Evolutionary conservation across 1,140 invertebrate species (phyloP).

Genomic region (Hesperophylax magnus): DNA sequence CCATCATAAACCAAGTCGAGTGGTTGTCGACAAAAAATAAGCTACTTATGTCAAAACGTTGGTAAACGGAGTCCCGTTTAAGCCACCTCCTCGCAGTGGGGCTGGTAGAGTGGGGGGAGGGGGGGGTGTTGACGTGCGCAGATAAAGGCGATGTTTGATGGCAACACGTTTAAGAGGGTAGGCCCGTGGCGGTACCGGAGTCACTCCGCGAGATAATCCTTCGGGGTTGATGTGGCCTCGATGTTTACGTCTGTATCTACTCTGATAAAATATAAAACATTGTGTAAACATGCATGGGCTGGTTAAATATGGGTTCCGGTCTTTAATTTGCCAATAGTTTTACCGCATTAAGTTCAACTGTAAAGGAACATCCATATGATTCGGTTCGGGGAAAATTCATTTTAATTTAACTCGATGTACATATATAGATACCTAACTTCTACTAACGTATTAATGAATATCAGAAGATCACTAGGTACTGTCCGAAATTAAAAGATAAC

Average conservation of each 20-base stretch:
- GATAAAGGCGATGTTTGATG: neutral
- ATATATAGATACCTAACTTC: too few relatives aligned
- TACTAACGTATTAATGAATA: too few relatives aligned
- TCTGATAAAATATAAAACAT: slow-evolving; percentile 16
- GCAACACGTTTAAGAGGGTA: slow-evolving; percentile 10
- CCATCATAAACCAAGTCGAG: slow-evolving; percentile 35
- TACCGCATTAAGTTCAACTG: neutral
- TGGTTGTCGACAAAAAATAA: slow-evolving; percentile 32
- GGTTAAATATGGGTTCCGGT: neutral
- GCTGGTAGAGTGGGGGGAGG: too few relatives aligned
- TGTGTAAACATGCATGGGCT: slow-evolving; percentile 2
- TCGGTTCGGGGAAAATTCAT: too few relatives aligned
- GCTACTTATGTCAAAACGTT: slow-evolving; percentile 33
- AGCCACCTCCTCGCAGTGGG: neutral
- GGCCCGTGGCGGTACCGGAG: neutral
- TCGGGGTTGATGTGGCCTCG: neutral
- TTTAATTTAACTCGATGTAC: too few relatives aligned
- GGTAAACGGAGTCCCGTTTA: slow-evolving; percentile 18
- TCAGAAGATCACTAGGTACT: too few relatives aligned
- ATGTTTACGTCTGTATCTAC: slow-evolving; percentile 16
- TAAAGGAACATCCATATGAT: neutral
- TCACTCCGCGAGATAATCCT: neutral
- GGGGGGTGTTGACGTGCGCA: neutral
- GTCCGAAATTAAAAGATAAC: too few relatives aligned
- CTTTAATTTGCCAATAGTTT: neutral